These are phyloP conservation scores for Drosophila athabasca DNA, from an alignment of 1,140 invertebrate genomes.

Conservation along the genomic window DNA sequence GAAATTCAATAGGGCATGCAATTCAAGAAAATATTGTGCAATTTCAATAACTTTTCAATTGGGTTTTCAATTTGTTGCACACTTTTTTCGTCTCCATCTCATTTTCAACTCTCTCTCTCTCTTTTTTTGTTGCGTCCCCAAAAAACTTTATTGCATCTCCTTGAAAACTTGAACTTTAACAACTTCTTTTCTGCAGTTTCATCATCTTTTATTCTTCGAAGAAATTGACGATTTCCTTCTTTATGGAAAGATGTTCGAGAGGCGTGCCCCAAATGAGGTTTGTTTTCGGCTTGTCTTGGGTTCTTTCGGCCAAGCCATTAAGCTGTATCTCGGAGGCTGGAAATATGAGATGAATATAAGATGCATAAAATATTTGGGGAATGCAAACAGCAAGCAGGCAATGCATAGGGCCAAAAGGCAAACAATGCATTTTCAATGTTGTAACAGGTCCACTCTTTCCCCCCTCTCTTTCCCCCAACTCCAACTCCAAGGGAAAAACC, in stretches of 20 bases:
- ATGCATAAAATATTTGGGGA: slow-evolving; percentile 63
- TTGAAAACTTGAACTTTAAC: slow-evolving; percentile 46
- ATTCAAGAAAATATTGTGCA: slow-evolving; percentile 81
- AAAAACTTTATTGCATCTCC: slow-evolving; percentile 62
- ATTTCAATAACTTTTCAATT: slow-evolving; percentile 82
- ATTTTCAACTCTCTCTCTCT: slow-evolving; percentile 9
- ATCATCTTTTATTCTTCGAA: slow-evolving; percentile 27
- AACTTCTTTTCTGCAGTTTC: slow-evolving; percentile 52
- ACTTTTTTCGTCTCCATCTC: slow-evolving; percentile 59
- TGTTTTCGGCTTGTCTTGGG: slow-evolving; percentile 22
- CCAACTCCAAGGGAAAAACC: slow-evolving; percentile 20
- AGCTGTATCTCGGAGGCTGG: slow-evolving; percentile 60
- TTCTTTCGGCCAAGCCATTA: slow-evolving; percentile 41
- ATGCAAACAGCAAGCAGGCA: slow-evolving; percentile 63
- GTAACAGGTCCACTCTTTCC: slow-evolving; percentile 6
- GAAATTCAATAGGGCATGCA: slow-evolving; percentile 81
- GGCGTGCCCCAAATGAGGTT: slow-evolving; percentile 34
- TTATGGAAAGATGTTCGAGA: slow-evolving; percentile 26
- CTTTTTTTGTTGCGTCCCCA: slow-evolving; percentile 19
- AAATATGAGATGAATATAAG: slow-evolving; percentile 58
- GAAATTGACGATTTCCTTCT: slow-evolving; percentile 63
- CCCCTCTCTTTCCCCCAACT: neutral
- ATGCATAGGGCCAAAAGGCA: slow-evolving; percentile 62
- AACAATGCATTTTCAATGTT: slow-evolving; percentile 73
- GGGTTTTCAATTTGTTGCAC: slow-evolving; percentile 80